Evolutionary conservation across 2,113 vertebrate species (phyloP), one percentile per base, ranked within the genome.

Genomic region (Oreochromis niloticus): DNA sequence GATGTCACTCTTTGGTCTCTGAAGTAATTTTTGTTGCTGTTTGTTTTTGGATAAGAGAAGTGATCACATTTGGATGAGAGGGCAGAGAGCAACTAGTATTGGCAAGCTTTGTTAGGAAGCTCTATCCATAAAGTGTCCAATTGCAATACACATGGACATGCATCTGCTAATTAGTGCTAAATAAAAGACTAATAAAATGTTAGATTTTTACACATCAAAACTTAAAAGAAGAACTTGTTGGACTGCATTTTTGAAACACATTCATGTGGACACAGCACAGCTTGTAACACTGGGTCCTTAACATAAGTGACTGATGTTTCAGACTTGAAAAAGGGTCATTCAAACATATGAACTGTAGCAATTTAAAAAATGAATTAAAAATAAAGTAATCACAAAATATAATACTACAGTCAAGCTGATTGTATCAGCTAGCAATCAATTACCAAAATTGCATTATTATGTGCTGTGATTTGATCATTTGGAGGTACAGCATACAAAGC

Each of bases 401-500:
- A 81, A 41, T 16, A 57, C 24, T 43, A 43, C 17, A 78, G 17
- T 30, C 9, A 12, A n/a, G 19, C 7, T 0, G 27, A 57, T 83
- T 27, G 32, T 16, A 82, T 63, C 24, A 61, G 82, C 57, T 10
- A 87, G 52, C 46, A n/a, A 82, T 50, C 30, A 22, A 24, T 9
- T 4, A 4, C 24, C 34, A 82, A 68, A 86, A 22, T 27, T 48
- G n/a, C 63, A 85, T 85, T 34, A 86, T 39, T 85, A 39, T 22
- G 2, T 52, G 43, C 57, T 56, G 19, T 80, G 63, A 81, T 87
- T 61, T 73, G 39, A 78, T 88, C 17, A 89, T 92, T 85, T 82
- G 16, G 80, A 87, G 63, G 82, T 79, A 83, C 48, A 57, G 56
- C 78, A 85, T n/a, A 85, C 54, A 89, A 83, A 88, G 90, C 73